Percentiles rank a stretch among this genome's conserved stretches.
Evolutionary conservation across 2,113 vertebrate genomes (phyloP).

Genomic region (Eira barbara): DNA sequence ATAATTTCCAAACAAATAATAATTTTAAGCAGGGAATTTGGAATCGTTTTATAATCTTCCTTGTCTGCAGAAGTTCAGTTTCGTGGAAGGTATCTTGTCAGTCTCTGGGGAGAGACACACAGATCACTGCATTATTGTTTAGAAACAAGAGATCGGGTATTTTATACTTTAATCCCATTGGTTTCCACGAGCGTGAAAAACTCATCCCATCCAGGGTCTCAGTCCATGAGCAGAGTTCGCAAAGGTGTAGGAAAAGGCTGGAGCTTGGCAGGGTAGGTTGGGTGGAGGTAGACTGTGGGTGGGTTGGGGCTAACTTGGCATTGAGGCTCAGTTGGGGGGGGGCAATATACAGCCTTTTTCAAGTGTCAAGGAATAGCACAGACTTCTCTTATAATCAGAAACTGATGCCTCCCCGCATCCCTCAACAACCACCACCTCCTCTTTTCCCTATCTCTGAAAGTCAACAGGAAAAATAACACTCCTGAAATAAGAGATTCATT

Average conservation of each 20-base stretch:
- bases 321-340: neutral
- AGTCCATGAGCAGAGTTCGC: neutral
- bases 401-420: neutral
- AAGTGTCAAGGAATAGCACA: neutral
- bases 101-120: neutral
- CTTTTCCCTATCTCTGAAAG: neutral
- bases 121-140: neutral
- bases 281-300: rapidly evolving
- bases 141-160: neutral
- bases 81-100: neutral
- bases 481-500: constrained; percentile 59
- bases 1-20: neutral
- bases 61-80: neutral
- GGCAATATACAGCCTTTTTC: neutral
- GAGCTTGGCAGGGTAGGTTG: neutral
- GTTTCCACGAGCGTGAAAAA: neutral
- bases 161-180: neutral
- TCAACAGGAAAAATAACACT: constrained; percentile 58
- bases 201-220: neutral
- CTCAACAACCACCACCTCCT: neutral
- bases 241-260: neutral
- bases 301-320: neutral
- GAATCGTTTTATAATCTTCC: neutral
- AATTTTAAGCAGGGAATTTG: neutral
- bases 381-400: neutral